phyloP scores from a whole-genome alignment of 2,888 invertebrate genomes.

The Ashinkailepas kermadecensis region DNA sequence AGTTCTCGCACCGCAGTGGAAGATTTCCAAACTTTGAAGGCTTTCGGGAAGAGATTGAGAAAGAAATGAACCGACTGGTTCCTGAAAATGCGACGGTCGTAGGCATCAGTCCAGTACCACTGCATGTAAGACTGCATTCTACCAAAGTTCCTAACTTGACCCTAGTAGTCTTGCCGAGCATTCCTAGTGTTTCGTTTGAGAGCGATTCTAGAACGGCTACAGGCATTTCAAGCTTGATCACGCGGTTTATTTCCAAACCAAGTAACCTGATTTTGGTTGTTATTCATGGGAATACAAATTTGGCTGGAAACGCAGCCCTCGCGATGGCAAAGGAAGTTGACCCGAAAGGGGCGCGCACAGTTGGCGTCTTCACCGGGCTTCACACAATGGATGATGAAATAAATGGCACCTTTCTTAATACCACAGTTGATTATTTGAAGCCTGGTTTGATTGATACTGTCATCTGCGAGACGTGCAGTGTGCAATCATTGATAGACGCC shows the following conservation, averaged over 20 bases:
- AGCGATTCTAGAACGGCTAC: slow-evolving; percentile 96
- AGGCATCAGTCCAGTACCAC: slow-evolving; percentile 81
- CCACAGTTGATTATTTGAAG: slow-evolving; percentile 84
- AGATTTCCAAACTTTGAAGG: slow-evolving; percentile 94
- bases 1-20: slow-evolving; percentile 97
- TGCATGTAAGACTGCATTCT: too few relatives aligned
- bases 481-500: slow-evolving; percentile 72
- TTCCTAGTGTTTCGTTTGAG: slow-evolving; percentile 58
- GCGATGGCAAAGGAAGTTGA: slow-evolving; percentile 98
- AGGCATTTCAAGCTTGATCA: slow-evolving; percentile 83
- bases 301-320: slow-evolving; percentile 97
- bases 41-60: slow-evolving; percentile 92
- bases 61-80: slow-evolving; percentile 77
- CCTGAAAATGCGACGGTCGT: slow-evolving; percentile 89
- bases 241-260: slow-evolving; percentile 87
- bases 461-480: slow-evolving; percentile 97
- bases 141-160: slow-evolving; percentile 65
- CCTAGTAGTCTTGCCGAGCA: slow-evolving; percentile 87
- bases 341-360: slow-evolving; percentile 90
- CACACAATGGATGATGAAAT: slow-evolving; percentile 99
- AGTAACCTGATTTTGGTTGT: slow-evolving; percentile 94
- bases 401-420: slow-evolving; percentile 94
- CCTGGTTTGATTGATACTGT: slow-evolving; percentile 98
- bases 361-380: slow-evolving; percentile 97
- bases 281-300: slow-evolving; percentile 93